Evolutionary conservation across 1,140 invertebrate genomes (phyloP).

Genomic region (Lamellibrachia luymesi): DNA sequence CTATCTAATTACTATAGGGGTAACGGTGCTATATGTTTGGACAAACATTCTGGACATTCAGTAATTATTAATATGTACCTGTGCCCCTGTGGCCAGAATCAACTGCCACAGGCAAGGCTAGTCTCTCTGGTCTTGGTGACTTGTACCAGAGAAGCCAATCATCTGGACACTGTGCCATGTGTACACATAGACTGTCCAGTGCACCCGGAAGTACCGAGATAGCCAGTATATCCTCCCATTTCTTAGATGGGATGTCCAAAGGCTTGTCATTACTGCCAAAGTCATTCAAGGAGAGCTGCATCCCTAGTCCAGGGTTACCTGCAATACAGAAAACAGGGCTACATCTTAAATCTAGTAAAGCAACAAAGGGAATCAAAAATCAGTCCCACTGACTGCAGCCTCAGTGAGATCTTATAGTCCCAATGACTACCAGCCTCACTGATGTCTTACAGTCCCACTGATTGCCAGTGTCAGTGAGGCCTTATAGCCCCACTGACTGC

Average conservation of each 20-base stretch:
- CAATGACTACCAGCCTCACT: too few relatives aligned
- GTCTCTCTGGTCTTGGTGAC: slow-evolving; percentile 43
- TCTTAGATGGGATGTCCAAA: slow-evolving; percentile 48
- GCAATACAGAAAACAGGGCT: neutral
- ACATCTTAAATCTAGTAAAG: neutral
- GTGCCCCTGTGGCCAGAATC: neutral
- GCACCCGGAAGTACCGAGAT: slow-evolving; percentile 54
- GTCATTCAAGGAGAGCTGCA: slow-evolving; percentile 52
- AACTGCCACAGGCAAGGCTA: slow-evolving; percentile 36
- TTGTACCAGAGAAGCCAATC: slow-evolving; percentile 50
- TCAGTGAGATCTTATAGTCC: too few relatives aligned
- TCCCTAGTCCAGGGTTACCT: slow-evolving; percentile 55
- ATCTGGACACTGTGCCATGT: slow-evolving; percentile 44
- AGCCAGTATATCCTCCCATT: slow-evolving; percentile 55
- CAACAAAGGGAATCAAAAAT: neutral
- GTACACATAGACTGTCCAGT: slow-evolving; percentile 52
- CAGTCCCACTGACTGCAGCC: too few relatives aligned
- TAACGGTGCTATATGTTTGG: neutral
- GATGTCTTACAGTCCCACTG: too few relatives aligned
- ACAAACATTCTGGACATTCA: neutral
- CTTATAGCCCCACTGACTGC: too few relatives aligned
- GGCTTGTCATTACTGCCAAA: slow-evolving; percentile 51
- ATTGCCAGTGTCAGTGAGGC: too few relatives aligned
- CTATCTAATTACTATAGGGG: neutral
- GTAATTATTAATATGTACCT: neutral